phyloP scores from a whole-genome alignment of 1,140 invertebrate genomes.

The Atta cephalotes region DNA sequence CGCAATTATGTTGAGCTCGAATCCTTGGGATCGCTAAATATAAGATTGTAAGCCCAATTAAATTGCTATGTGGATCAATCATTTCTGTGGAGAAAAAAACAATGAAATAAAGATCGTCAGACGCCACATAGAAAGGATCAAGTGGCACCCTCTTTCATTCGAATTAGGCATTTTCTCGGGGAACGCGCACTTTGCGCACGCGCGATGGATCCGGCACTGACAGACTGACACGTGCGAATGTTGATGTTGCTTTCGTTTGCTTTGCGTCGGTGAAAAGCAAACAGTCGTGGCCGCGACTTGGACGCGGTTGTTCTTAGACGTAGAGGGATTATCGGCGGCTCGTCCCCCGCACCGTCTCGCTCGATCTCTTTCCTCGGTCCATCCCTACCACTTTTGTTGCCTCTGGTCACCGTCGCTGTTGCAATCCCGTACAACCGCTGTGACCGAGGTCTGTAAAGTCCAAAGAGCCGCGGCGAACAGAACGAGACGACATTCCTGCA shows the following conservation, averaged over 20 bases:
- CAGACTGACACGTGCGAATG: background rate
- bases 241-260: conserved; percentile 37
- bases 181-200: background rate
- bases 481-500: conserved; percentile 19
- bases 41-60: too few relatives aligned
- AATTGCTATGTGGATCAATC: background rate
- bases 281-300: conserved; percentile 55
- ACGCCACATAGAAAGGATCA: background rate
- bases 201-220: background rate
- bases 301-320: conserved; percentile 8
- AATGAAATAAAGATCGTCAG: background rate
- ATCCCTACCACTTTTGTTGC: conserved; percentile 42
- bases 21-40: too few relatives aligned
- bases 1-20: too few relatives aligned
- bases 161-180: background rate
- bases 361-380: conserved; percentile 62
- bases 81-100: background rate
- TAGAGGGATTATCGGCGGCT: conserved; percentile 8
- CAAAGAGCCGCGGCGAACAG: conserved; percentile 30
- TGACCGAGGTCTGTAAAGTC: conserved; percentile 56
- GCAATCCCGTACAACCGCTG: conserved; percentile 28
- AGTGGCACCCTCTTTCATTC: conserved; percentile 19
- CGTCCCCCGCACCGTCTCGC: background rate
- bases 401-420: conserved; percentile 9
- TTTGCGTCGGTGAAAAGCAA: conserved; percentile 17